These are phyloP conservation scores for Gopherus flavomarginatus DNA, from an alignment of 2,113 vertebrate species.

Conservation along the genomic window DNA sequence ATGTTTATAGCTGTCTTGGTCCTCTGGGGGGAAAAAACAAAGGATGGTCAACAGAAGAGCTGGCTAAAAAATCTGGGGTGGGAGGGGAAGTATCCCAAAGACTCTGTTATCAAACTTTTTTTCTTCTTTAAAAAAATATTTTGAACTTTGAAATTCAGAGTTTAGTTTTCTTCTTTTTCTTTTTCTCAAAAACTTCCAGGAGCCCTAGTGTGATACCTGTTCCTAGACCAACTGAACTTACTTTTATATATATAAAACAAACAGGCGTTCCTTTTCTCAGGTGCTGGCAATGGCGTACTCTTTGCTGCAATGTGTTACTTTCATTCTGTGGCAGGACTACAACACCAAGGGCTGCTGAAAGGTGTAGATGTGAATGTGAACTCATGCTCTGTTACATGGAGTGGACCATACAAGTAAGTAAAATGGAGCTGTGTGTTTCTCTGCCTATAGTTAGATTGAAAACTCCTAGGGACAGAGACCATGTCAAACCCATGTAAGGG, in stretches of 20 bases:
- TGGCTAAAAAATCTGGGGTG: background rate
- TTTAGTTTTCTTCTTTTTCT: background rate
- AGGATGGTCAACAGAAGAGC: background rate
- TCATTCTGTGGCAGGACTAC: background rate
- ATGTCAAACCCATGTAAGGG: background rate
- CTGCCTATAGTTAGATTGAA: background rate
- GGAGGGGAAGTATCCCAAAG: background rate
- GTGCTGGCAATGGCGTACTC: background rate
- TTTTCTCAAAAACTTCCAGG: background rate
- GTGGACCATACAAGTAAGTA: background rate
- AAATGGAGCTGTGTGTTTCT: background rate
- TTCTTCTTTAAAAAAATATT: background rate
- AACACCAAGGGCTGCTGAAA: background rate
- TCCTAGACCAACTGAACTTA: background rate
- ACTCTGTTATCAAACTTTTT: background rate
- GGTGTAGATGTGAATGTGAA: background rate
- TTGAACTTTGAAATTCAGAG: background rate
- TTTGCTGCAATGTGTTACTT: background rate
- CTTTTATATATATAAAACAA: background rate
- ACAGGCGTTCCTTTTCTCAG: background rate
- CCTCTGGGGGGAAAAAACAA: background rate
- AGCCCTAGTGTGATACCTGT: background rate
- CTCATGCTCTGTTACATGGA: background rate
- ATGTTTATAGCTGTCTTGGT: background rate
- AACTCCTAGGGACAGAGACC: rapidly evolving